Evolutionary conservation across 2,113 vertebrate species (phyloP).

Genomic region (Apteryx mantelli): DNA sequence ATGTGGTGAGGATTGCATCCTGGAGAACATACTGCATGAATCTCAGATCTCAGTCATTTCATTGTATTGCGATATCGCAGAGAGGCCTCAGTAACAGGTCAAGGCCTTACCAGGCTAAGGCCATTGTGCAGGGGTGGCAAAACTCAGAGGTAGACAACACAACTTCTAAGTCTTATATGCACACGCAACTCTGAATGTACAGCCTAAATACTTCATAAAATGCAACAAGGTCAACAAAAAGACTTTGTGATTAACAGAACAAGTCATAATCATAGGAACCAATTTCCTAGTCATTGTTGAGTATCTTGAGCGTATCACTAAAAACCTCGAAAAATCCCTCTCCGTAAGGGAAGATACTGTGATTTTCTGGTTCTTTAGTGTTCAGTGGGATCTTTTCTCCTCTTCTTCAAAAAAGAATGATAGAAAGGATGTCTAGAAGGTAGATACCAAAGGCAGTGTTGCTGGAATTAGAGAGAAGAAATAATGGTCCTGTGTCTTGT

Average conservation of each 20-base stretch:
- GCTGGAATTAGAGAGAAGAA: background rate
- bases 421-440: background rate
- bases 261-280: background rate
- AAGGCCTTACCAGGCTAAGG: background rate
- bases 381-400: background rate
- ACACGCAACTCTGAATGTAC: background rate
- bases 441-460: background rate
- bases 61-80: background rate
- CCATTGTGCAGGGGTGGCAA: rapidly evolving
- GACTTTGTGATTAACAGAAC: background rate
- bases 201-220: background rate
- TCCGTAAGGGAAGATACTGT: background rate
- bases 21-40: background rate
- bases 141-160: background rate
- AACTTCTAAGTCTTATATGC: background rate
- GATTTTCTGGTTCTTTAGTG: background rate
- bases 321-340: background rate
- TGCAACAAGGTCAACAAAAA: background rate
- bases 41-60: background rate
- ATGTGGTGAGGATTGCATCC: background rate
- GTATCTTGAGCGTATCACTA: background rate
- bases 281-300: background rate
- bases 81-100: background rate
- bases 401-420: background rate
- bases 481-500: background rate